Percentiles rank a stretch among this genome's conserved stretches.
Evolutionary conservation across 2,888 invertebrate species (phyloP).

Genomic region (Tenthredo distinguenda): DNA sequence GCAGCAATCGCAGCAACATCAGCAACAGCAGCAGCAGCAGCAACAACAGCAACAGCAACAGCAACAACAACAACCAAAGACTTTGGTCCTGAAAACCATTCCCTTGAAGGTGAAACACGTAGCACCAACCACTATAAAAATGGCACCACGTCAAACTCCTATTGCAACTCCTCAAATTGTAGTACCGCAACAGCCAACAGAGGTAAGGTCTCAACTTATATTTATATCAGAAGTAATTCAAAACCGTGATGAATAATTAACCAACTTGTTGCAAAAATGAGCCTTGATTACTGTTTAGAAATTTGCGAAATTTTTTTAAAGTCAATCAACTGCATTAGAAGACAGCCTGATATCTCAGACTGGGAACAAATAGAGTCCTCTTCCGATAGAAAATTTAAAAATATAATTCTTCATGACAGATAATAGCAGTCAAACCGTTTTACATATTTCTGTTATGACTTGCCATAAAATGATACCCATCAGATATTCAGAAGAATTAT

Average conservation of each 20-base stretch:
- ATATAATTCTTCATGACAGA: no score
- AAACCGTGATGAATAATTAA: not conserved
- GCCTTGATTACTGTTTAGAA: not conserved
- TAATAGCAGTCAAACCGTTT: no score
- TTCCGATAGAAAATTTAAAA: no score
- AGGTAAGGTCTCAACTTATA: constrained; percentile 61
- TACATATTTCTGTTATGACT: no score
- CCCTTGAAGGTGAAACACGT: constrained; percentile 75
- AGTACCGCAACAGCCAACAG: constrained; percentile 72
- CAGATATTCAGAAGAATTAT: no score
- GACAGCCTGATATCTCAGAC: no score
- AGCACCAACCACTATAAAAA: constrained; percentile 73
- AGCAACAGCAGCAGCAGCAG: constrained; percentile 58
- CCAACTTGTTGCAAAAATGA: not conserved
- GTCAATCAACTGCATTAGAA: no score
- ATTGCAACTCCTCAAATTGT: constrained; percentile 63
- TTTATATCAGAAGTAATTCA: not conserved
- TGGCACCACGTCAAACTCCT: constrained; percentile 68
- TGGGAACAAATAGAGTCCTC: no score
- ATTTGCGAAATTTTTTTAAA: not conserved
- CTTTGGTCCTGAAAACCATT: constrained; percentile 74
- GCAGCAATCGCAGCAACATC: constrained; percentile 60
- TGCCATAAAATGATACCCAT: no score
- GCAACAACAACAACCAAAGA: constrained; percentile 70
- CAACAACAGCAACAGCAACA: constrained; percentile 57